Conservation (phyloP, 2,888 invertebrate genomes). For the Nephrotoma appendiculata region DNA sequence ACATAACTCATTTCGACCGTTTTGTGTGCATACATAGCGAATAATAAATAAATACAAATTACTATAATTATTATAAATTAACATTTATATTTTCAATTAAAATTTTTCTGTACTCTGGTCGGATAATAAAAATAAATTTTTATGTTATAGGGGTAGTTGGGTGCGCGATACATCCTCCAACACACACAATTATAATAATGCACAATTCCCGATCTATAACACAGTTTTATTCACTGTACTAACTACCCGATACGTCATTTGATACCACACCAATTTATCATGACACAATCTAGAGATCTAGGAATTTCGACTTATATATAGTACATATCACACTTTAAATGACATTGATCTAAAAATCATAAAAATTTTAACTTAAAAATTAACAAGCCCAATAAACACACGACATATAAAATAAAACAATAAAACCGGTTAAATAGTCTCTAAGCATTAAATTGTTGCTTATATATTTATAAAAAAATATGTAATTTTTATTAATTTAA, state of each 20-base stretch:
- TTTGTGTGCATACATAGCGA: not conserved
- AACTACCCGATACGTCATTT: no score
- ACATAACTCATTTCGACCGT: not conserved
- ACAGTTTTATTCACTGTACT: no score
- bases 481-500: not conserved
- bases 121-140: not conserved
- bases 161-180: not conserved
- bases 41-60: not conserved
- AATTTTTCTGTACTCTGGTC: not conserved
- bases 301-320: not conserved
- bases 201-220: not conserved
- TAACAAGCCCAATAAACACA: not conserved
- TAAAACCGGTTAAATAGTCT: not conserved
- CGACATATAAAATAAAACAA: not conserved
- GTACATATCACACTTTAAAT: not conserved
- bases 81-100: not conserved
- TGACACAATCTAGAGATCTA: not conserved
- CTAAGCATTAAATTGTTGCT: not conserved
- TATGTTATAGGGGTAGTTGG: not conserved
- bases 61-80: not conserved
- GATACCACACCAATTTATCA: not conserved
- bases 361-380: not conserved
- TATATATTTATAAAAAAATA: not conserved
- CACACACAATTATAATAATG: not conserved
- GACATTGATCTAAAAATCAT: not conserved